These are phyloP conservation scores for Planiliza haematocheilus DNA, from an alignment of 2,113 vertebrate species.

Conservation along the genomic window DNA sequence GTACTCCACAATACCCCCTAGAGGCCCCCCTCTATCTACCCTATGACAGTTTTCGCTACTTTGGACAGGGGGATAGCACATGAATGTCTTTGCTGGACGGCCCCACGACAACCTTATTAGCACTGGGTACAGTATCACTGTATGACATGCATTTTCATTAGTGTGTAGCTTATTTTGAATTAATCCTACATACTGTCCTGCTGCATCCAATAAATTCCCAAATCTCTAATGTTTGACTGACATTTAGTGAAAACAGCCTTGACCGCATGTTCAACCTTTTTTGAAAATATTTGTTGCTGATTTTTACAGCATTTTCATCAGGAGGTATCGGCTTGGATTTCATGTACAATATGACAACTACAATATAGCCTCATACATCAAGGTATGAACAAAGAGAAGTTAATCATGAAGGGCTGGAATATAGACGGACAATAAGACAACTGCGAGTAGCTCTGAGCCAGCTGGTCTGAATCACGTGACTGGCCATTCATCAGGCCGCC, in stretches of 20 bases:
- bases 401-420: background rate
- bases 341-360: background rate
- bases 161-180: background rate
- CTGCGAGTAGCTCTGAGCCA: conserved; percentile 30
- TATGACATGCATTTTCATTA: background rate
- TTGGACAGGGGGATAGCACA: too few species aligned
- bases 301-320: too few species aligned
- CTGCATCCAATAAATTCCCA: background rate
- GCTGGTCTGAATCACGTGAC: conserved; percentile 40
- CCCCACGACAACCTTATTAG: too few species aligned
- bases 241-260: too few species aligned
- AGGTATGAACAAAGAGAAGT: background rate
- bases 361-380: background rate
- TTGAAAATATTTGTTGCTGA: too few species aligned
- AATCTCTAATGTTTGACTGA: too few species aligned
- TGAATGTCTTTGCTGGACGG: too few species aligned
- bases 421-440: background rate
- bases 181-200: background rate
- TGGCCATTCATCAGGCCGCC: conserved; percentile 54
- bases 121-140: too few species aligned
- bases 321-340: background rate
- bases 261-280: too few species aligned
- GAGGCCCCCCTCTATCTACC: too few species aligned
- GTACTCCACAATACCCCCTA: too few species aligned
- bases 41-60: too few species aligned